A percentile compares a stretch with the other conserved stretches of the same genome.
phyloP scores from a whole-genome alignment of 92 coral and sea anemone genomes.

The Zoanthus sansibaricus region DNA sequence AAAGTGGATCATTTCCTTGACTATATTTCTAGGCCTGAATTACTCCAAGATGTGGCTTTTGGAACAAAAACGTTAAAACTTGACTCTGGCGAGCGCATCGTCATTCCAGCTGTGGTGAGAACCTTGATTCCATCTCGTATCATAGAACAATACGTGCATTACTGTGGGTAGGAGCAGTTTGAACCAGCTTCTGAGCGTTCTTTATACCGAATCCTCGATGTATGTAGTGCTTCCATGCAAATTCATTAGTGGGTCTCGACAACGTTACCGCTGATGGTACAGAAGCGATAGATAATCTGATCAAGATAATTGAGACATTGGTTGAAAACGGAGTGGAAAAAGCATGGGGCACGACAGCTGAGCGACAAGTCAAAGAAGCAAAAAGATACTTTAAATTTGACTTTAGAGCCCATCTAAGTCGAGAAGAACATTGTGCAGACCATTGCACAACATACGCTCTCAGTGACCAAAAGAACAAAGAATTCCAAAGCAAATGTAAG shows the following conservation, averaged over 20 bases:
- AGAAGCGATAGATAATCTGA: constrained; percentile 49
- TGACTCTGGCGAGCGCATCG: background rate
- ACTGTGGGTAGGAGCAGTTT: background rate
- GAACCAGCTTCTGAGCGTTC: background rate
- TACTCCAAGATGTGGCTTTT: constrained; percentile 3
- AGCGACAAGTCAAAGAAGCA: constrained; percentile 46
- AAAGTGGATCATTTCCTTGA: constrained; percentile 15
- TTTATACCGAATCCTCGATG: background rate
- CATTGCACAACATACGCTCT: constrained; percentile 56
- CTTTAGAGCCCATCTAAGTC: constrained; percentile 65
- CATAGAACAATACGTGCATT: background rate
- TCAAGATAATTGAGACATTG: constrained; percentile 16
- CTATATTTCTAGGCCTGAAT: background rate
- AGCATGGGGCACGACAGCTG: constrained; percentile 25
- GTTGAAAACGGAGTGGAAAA: constrained; percentile 44
- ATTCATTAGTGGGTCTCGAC: constrained; percentile 59
- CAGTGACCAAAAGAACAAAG: background rate
- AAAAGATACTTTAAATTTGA: constrained; percentile 65
- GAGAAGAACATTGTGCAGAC: constrained; percentile 62
- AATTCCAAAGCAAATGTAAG: background rate
- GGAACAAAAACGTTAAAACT: background rate
- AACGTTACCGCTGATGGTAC: constrained; percentile 66
- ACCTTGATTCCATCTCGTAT: constrained; percentile 1
- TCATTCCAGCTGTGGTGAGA: constrained; percentile 1
- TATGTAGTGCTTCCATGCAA: constrained; percentile 41